Conservation (phyloP, 2,888 invertebrate genomes). For the Clostera curtula region DNA sequence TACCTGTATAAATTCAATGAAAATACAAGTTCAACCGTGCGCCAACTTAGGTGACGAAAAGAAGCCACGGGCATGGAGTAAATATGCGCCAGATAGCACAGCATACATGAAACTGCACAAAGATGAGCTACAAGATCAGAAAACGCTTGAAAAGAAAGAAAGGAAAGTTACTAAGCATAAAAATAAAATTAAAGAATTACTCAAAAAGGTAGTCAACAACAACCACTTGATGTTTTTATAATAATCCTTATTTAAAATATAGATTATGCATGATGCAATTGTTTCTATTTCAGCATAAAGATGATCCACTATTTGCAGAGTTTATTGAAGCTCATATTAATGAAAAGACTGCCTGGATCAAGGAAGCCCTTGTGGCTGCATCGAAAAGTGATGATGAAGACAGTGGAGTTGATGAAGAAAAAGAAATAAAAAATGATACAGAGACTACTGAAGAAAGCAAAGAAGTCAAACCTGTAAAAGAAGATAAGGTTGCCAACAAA, state of each 20-base stretch:
- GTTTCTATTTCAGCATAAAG: conserved; percentile 77
- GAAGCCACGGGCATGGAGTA: conserved; percentile 95
- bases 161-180: conserved; percentile 52
- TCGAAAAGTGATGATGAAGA: conserved; percentile 48
- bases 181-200: conserved; percentile 77
- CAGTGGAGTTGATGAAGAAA: conserved; percentile 45
- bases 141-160: conserved; percentile 41
- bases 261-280: not conserved
- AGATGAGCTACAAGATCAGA: conserved; percentile 45
- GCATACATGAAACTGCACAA: conserved; percentile 74
- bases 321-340: conserved; percentile 89
- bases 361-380: conserved; percentile 48
- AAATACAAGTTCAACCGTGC: conserved; percentile 85
- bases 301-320: conserved; percentile 92
- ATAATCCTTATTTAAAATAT: too few species aligned
- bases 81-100: conserved; percentile 87
- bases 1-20: conserved; percentile 87
- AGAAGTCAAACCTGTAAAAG: conserved; percentile 37
- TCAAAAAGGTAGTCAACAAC: conserved; percentile 75
- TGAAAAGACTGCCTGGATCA: conserved; percentile 57
- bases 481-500: conserved; percentile 79
- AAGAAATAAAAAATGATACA: conserved; percentile 11
- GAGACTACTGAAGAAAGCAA: conserved; percentile 1
- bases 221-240: too few species aligned
- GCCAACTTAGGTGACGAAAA: conserved; percentile 78